These are phyloP conservation scores for Diloba caeruleocephala DNA, from an alignment of 2,888 invertebrate genomes.

Conservation along the genomic window DNA sequence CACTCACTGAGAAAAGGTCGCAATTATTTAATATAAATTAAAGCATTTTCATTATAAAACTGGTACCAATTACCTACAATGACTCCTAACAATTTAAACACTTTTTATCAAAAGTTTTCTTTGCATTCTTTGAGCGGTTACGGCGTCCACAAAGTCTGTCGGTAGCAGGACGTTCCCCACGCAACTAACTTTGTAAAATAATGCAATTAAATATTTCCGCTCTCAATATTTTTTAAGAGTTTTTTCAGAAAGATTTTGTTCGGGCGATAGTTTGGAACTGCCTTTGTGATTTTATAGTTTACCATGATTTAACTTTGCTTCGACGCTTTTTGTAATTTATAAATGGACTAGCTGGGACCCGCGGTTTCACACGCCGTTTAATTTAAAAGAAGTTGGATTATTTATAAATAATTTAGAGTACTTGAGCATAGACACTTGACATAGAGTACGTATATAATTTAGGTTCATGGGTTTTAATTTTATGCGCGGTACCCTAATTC, in stretches of 20 bases:
- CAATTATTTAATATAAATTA: neutral
- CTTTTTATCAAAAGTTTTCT: conserved; percentile 17
- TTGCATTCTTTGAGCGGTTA: conserved; percentile 34
- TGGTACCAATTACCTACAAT: conserved; percentile 27
- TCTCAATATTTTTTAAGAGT: conserved; percentile 63
- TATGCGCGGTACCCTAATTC: no score
- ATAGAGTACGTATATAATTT: no score
- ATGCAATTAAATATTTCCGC: conserved; percentile 83
- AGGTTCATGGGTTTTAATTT: no score
- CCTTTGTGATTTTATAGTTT: conserved; percentile 21
- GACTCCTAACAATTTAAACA: conserved; percentile 21
- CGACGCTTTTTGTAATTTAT: conserved; percentile 30
- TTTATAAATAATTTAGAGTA: no score
- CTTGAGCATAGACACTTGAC: no score
- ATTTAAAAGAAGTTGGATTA: no score
- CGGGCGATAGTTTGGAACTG: conserved; percentile 45
- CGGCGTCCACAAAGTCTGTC: conserved; percentile 50
- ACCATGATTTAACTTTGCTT: conserved; percentile 10
- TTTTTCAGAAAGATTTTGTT: conserved; percentile 53
- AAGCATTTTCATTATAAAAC: conserved; percentile 26
- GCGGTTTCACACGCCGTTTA: no score
- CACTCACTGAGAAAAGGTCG: neutral
- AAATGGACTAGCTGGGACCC: conserved; percentile 24
- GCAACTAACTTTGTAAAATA: conserved; percentile 63
- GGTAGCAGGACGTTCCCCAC: conserved; percentile 29